These are phyloP conservation scores for Neodontobutis hainanensis DNA, from an alignment of 2,113 vertebrate genomes.

Conservation along the genomic window DNA sequence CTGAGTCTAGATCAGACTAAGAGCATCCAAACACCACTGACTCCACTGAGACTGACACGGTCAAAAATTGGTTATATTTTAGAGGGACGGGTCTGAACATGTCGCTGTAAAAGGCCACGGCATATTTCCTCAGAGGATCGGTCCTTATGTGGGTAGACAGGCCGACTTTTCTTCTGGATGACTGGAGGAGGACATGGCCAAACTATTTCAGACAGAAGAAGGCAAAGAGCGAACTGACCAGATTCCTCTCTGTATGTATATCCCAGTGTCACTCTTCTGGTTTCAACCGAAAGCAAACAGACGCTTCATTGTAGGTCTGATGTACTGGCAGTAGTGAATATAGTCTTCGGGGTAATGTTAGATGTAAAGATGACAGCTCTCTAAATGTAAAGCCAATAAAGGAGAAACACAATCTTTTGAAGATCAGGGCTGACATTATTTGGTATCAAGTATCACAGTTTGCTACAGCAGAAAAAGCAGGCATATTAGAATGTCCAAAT, in stretches of 20 bases:
- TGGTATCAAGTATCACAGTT: background rate
- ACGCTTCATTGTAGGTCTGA: slow-evolving; percentile 57
- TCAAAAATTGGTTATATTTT: background rate
- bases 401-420: slow-evolving; percentile 2
- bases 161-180: slow-evolving; percentile 33
- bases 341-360: slow-evolving; percentile 39
- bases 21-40: slow-evolving; percentile 8
- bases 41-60: background rate
- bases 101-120: background rate
- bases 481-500: too few species aligned
- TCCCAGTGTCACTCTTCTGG: slow-evolving; percentile 23
- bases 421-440: background rate
- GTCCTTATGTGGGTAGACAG: slow-evolving; percentile 9
- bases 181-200: slow-evolving; percentile 19
- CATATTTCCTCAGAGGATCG: background rate
- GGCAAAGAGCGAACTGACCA: slow-evolving; percentile 51
- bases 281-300: slow-evolving; percentile 51
- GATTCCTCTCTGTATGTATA: slow-evolving; percentile 51
- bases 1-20: background rate
- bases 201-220: slow-evolving; percentile 17
- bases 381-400: slow-evolving; percentile 22
- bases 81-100: background rate
- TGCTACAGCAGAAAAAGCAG: too few species aligned
- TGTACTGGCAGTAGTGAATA: slow-evolving; percentile 38
- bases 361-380: slow-evolving; percentile 47